phyloP scores from a whole-genome alignment of 23 tunicate species.

The Botrylloides violaceus region DNA sequence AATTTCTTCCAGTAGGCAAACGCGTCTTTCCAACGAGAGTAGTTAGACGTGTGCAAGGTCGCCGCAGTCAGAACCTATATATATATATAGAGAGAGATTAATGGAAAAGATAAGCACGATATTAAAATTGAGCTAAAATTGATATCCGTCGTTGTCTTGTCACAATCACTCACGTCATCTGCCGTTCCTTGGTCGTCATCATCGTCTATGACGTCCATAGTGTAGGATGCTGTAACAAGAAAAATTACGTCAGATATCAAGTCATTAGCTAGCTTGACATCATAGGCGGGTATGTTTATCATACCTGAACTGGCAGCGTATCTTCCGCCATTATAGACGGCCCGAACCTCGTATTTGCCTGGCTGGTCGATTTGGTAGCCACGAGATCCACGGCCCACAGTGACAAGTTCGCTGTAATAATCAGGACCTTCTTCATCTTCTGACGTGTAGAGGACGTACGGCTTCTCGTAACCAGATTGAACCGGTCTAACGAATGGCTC shows the following conservation, averaged over 20 bases:
- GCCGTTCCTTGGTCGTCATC: conserved; percentile 25
- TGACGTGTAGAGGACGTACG: conserved; percentile 43
- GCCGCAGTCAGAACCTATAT: conserved; percentile 24
- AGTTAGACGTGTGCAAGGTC: conserved; percentile 14
- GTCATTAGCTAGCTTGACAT: too few relatives aligned
- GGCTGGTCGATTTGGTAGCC: conserved; percentile 25
- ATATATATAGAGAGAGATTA: too few relatives aligned
- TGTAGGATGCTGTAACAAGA: not conserved
- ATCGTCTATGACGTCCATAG: conserved; percentile 1
- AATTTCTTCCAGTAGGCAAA: conserved; percentile 33
- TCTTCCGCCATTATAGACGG: conserved; percentile 38
- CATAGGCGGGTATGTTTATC: too few relatives aligned
- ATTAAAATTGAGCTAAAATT: too few relatives aligned
- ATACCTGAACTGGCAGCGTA: conserved; percentile 41
- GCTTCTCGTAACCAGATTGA: conserved; percentile 38
- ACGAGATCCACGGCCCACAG: conserved; percentile 35
- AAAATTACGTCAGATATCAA: not conserved
- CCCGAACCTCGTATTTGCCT: conserved; percentile 47
- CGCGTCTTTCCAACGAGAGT: not conserved
- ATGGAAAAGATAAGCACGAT: too few relatives aligned
- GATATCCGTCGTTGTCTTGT: too few relatives aligned
- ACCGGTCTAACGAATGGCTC: conserved; percentile 40
- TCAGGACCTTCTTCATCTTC: conserved; percentile 46
- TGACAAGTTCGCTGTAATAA: conserved; percentile 41
- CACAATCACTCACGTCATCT: conserved; percentile 24